Evolutionary conservation across 1,140 invertebrate genomes (phyloP), one percentile per base, ranked within the genome.

Genomic region (Brachionus manjavacas): DNA sequence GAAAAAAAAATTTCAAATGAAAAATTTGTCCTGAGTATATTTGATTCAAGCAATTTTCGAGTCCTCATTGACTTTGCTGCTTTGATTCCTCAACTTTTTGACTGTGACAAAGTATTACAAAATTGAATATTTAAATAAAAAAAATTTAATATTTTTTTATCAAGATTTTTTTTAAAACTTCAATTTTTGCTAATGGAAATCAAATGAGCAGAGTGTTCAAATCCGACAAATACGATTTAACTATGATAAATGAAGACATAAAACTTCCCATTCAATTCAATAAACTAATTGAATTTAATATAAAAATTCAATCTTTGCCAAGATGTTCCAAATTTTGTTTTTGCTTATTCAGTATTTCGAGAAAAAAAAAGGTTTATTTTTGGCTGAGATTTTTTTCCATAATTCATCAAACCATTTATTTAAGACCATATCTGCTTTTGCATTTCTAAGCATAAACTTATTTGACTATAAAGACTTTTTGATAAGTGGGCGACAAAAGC

Each of bases 381-480:
- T 4, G 3, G 3, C 28, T 31, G 3, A 31, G 0, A 31, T 31
- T 35, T 35, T 35, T 35, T 35, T 31, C 28, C 3, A 2, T 31
- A 35, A n/a, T 64, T 64, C 25, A 1, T 64, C 23, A 64, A 87
- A 92, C 92, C 85, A 92, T 93, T 85, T 94, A 94, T 89, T 94
- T 94, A 3, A 72, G 68, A 41, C 16, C 1, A 72, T 20, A 20
- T 4, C 35, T 43, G 14, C 68, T 9, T 72, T 72, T 41, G 35
- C 94, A 20, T 98, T 95, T 95, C 94, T 94, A 0, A 98, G 97
- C 88, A 94, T 95, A 0, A 95, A 96, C 64, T 91, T 98, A 85
- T 98, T 95, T 90, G 95, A 98, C 89, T 98, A 95, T 88, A 95
- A 95, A 88, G 93, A 94, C 86, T 93, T 94, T 86, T 89, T 98